These are phyloP conservation scores for Ariolimax columbianus DNA, from an alignment of 2,888 invertebrate genomes.

Conservation along the genomic window DNA sequence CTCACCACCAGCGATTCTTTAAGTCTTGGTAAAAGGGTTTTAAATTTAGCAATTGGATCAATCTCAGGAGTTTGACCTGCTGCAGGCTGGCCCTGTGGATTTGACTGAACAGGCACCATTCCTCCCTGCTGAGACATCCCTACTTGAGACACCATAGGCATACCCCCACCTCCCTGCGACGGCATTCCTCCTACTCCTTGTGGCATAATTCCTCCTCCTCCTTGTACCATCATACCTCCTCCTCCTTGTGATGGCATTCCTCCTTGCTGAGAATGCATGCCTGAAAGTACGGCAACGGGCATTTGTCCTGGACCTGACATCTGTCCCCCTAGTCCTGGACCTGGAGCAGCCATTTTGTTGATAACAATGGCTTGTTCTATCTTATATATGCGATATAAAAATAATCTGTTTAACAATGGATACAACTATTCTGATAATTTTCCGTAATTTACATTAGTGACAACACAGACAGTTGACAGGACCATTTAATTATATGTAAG, in stretches of 20 bases:
- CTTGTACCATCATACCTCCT: not conserved
- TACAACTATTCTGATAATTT: too few relatives aligned
- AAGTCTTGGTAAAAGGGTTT: conserved; percentile 66
- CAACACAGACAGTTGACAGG: too few relatives aligned
- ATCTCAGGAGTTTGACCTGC: conserved; percentile 57
- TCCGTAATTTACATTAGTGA: too few relatives aligned
- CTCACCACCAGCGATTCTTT: conserved; percentile 69
- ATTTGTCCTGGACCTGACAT: conserved; percentile 18
- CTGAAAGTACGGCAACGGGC: conserved; percentile 12
- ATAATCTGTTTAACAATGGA: too few relatives aligned
- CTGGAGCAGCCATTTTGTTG: conserved; percentile 45
- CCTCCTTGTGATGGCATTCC: conserved; percentile 22
- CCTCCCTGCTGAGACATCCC: not conserved
- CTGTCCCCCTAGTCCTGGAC: conserved; percentile 21
- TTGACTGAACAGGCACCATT: conserved; percentile 47
- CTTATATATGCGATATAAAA: too few relatives aligned
- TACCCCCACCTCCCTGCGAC: not conserved
- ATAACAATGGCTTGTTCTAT: too few relatives aligned
- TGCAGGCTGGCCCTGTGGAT: conserved; percentile 51
- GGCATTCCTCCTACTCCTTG: not conserved
- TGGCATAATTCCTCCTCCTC: not conserved
- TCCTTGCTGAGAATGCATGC: conserved; percentile 30
- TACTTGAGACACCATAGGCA: not conserved
- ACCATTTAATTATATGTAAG: too few relatives aligned
- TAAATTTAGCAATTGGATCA: conserved; percentile 69